Conservation (phyloP, 2,797 vertebrate species). For the Otolemur crassicaudatus region DNA sequence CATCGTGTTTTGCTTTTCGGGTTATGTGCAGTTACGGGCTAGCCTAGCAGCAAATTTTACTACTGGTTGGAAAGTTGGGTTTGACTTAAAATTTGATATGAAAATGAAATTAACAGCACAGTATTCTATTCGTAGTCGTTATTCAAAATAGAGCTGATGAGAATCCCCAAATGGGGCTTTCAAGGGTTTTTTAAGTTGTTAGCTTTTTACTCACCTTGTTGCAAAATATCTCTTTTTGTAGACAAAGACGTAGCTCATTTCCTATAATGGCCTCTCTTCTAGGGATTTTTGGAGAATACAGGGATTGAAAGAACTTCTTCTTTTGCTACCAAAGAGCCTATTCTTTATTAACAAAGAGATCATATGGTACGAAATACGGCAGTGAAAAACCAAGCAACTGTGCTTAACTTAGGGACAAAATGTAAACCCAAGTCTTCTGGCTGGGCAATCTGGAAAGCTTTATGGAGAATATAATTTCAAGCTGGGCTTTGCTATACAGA, state of each 20-base stretch:
- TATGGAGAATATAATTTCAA: neutral
- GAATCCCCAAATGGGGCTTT: neutral
- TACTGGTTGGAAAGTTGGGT: neutral
- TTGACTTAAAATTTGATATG: conserved; percentile 54
- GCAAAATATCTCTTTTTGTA: conserved; percentile 11
- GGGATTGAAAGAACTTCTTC: neutral
- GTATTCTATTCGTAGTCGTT: conserved; percentile 15
- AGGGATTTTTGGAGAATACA: neutral
- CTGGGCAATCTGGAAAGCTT: neutral
- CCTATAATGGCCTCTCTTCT: neutral
- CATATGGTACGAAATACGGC: neutral
- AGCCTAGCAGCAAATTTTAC: conserved; percentile 11
- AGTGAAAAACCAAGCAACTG: neutral
- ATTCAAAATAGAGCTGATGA: neutral
- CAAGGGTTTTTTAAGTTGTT: conserved; percentile 18
- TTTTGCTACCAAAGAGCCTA: neutral
- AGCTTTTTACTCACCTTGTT: neutral
- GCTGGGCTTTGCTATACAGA: neutral
- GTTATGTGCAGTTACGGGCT: conserved; percentile 15
- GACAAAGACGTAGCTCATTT: neutral
- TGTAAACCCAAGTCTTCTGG: neutral
- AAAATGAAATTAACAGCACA: conserved; percentile 10
- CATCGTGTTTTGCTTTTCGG: conserved; percentile 20
- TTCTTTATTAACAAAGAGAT: neutral
- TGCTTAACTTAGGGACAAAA: neutral